These are phyloP conservation scores for Mactra quadrangularis DNA, from an alignment of 1,140 invertebrate species.

Conservation along the genomic window DNA sequence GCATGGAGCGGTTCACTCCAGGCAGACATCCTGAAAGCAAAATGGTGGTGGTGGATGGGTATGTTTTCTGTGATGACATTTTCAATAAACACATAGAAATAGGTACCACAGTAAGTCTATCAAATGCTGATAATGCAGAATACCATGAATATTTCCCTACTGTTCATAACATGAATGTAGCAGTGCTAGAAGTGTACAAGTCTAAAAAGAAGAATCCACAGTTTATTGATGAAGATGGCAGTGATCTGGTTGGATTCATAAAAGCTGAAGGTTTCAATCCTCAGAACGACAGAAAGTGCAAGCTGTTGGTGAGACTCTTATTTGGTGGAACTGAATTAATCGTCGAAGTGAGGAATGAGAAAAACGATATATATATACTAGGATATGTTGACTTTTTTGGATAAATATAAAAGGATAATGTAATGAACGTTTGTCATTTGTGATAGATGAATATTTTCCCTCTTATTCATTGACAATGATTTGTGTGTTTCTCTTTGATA, in stretches of 20 bases:
- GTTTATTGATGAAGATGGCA: slow-evolving; percentile 16
- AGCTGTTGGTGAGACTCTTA: slow-evolving; percentile 4
- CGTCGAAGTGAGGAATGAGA: slow-evolving; percentile 49
- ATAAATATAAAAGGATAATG: too few relatives aligned
- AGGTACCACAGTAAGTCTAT: slow-evolving; percentile 24
- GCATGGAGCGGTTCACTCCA: slow-evolving; percentile 12
- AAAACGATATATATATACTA: slow-evolving; percentile 5
- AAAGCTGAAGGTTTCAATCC: neutral
- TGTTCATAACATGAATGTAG: neutral
- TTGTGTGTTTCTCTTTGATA: too few relatives aligned
- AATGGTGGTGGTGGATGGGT: slow-evolving; percentile 1
- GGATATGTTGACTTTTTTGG: slow-evolving; percentile 41
- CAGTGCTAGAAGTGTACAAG: slow-evolving; percentile 28
- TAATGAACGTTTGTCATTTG: too few relatives aligned
- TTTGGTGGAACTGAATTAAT: slow-evolving; percentile 45
- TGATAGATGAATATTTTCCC: too few relatives aligned
- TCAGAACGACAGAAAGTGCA: neutral
- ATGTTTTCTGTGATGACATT: slow-evolving; percentile 24
- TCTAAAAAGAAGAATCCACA: neutral
- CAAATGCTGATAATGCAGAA: slow-evolving; percentile 5
- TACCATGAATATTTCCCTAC: slow-evolving; percentile 20
- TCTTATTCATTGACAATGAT: too few relatives aligned
- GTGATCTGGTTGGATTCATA: slow-evolving; percentile 13
- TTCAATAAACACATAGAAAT: slow-evolving; percentile 43
- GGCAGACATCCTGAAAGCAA: slow-evolving; percentile 19